Percentiles rank a stretch among this genome's conserved stretches.
Evolutionary conservation across 1,140 invertebrate genomes (phyloP).

Genomic region (Theocolax elegans): DNA sequence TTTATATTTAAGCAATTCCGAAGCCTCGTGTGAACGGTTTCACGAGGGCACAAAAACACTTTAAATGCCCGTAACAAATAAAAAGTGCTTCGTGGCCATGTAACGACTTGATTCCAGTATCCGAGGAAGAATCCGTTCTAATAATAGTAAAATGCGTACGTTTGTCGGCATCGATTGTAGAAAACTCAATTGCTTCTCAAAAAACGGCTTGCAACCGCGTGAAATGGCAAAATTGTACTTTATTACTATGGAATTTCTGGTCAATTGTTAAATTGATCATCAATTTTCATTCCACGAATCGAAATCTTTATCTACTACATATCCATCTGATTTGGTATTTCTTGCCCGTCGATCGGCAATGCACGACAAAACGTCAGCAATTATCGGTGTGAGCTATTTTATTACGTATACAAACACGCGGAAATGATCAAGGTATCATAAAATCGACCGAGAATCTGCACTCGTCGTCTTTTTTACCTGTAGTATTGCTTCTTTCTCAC

Average conservation of each 20-base stretch:
- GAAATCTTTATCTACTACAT: constrained; percentile 56
- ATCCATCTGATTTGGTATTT: no score
- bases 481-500: not conserved
- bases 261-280: constrained; percentile 65
- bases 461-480: not conserved
- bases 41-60: not conserved
- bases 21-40: not conserved
- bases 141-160: constrained; percentile 25
- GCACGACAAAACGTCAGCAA: constrained; percentile 58
- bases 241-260: constrained; percentile 62
- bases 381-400: constrained; percentile 61
- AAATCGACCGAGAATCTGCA: constrained; percentile 15
- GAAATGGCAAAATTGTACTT: constrained; percentile 56
- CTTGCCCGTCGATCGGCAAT: constrained; percentile 24
- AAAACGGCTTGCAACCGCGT: constrained; percentile 42
- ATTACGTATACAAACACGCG: constrained; percentile 49
- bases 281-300: constrained; percentile 65
- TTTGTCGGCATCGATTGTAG: constrained; percentile 17
- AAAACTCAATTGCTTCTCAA: not conserved
- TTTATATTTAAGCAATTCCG: no score
- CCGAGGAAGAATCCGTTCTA: constrained; percentile 12
- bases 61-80: constrained; percentile 4
- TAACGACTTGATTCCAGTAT: constrained; percentile 13
- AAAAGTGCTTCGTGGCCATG: not conserved
- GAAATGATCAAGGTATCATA: constrained; percentile 31